Evolutionary conservation across 2,113 vertebrate genomes (phyloP), one percentile per base, ranked within the genome.

Genomic region (Nestor notabilis): DNA sequence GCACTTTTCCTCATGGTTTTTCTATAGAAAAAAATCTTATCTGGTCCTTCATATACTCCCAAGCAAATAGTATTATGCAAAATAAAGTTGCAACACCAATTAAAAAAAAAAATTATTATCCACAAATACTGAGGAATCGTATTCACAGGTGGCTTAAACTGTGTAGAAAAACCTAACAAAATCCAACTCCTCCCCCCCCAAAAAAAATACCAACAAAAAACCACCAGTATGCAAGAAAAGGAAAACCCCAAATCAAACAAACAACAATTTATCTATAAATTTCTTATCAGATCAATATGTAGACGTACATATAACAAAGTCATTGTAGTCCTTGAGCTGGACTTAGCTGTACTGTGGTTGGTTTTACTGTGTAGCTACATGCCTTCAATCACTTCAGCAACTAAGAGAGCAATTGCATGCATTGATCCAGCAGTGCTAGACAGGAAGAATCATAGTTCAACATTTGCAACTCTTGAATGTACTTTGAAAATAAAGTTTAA

Each of bases 331-430:
- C 29, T 37, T 47, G 25, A 64, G 29, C 46, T 69, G 47, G n/a
- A 41, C 18, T 65, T 65, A 17, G 12, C 5, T 52, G 52, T 17
- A 24, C 18, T 43, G 1, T 3, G 1, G 3, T 6, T 85, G 8
- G 2, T 72, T 82, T 69, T 21, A 5, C 15, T n/a, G n/a, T 9
- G 4, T 23, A 47, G 7, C 29, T 37, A 8, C 5, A 5, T 8
- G 8, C 9, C 19, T 89, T 11, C 28, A 61, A 8, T 7, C n/a
- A 44, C 4, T 43, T 55, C 27, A 29, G 4, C 47, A 9, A 12
- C n/a, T 28, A 33, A 31, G 19, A 47, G 23, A 72, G 10, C 14
- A 47, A 52, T 17, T 18, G 7, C 9, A 17, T 0, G 0, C 33
- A 3, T 28, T 65, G 31, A 49, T 33, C 14, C 5, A 63, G 13